phyloP scores from a whole-genome alignment of 2,113 vertebrate genomes.

The Eurypyga helias region DNA sequence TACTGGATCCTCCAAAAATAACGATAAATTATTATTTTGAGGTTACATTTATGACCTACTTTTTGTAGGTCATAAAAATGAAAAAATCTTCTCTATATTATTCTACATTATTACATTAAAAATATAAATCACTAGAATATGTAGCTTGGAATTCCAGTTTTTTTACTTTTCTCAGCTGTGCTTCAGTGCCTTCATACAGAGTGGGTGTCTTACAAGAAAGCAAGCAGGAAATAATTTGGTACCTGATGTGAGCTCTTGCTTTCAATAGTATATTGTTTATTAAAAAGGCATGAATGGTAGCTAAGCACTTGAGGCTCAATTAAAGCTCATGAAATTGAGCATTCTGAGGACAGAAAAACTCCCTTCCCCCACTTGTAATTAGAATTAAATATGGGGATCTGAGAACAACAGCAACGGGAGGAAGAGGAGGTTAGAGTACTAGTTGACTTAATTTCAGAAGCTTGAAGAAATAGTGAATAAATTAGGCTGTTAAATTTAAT shows the following conservation, averaged over 20 bases:
- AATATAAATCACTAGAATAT: not conserved
- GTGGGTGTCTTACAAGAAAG: not conserved
- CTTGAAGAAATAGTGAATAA: not conserved
- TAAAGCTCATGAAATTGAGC: not conserved
- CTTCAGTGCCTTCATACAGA: not conserved
- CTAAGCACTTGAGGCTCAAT: not conserved
- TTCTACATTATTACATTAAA: not conserved
- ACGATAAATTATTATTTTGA: not conserved
- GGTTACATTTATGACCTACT: not conserved
- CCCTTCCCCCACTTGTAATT: not conserved
- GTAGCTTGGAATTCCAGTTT: not conserved
- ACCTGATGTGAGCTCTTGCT: not conserved
- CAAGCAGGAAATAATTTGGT: slow-evolving; percentile 24
- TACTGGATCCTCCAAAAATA: not conserved
- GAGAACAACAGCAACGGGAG: not conserved
- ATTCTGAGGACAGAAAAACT: not conserved
- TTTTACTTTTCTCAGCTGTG: not conserved
- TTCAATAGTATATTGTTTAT: slow-evolving; percentile 41
- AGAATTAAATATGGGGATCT: not conserved
- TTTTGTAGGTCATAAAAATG: not conserved
- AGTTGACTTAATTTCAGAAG: not conserved
- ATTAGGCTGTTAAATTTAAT: slow-evolving; percentile 27
- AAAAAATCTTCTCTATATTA: not conserved
- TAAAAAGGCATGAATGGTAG: slow-evolving; percentile 3
- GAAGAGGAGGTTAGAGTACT: not conserved